Evolutionary conservation across 2,113 vertebrate species (phyloP).

Genomic region (Chelonoidis abingdonii): DNA sequence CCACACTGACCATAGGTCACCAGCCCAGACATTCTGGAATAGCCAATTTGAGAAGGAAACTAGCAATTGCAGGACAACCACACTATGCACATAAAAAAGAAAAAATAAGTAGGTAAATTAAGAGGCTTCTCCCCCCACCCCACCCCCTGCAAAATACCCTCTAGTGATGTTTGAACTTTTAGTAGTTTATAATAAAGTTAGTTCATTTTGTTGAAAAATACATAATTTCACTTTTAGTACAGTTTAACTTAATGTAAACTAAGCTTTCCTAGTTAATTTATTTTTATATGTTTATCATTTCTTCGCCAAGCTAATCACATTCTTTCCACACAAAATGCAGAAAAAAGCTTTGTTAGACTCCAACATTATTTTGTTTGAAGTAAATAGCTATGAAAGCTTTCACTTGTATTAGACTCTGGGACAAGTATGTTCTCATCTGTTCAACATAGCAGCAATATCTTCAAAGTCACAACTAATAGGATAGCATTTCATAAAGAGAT

Average conservation of each 20-base stretch:
- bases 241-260: constrained; percentile 53
- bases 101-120: not conserved
- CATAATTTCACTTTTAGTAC: constrained; percentile 19
- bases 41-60: not conserved
- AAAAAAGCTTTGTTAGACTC: constrained; percentile 50
- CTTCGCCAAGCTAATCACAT: constrained; percentile 64
- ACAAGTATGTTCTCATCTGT: constrained; percentile 35
- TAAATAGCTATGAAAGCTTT: constrained; percentile 66
- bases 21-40: not conserved
- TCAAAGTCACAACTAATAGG: constrained; percentile 41
- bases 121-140: not conserved
- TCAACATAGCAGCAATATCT: constrained; percentile 41
- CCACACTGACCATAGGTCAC: fast-evolving
- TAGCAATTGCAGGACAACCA: not conserved
- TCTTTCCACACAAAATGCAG: constrained; percentile 65
- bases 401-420: constrained; percentile 29
- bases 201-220: constrained; percentile 58
- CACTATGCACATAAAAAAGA: not conserved
- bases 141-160: not conserved
- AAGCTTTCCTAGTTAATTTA: constrained; percentile 41
- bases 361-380: constrained; percentile 56
- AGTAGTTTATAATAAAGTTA: constrained; percentile 11
- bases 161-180: constrained; percentile 31
- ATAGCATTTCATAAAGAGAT: constrained; percentile 62
- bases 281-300: constrained; percentile 43